A percentile compares a stretch with the other conserved stretches of the same genome.
These are phyloP conservation scores for Glaucopsyche alexis DNA, from an alignment of 2,888 invertebrate genomes.

Conservation along the genomic window DNA sequence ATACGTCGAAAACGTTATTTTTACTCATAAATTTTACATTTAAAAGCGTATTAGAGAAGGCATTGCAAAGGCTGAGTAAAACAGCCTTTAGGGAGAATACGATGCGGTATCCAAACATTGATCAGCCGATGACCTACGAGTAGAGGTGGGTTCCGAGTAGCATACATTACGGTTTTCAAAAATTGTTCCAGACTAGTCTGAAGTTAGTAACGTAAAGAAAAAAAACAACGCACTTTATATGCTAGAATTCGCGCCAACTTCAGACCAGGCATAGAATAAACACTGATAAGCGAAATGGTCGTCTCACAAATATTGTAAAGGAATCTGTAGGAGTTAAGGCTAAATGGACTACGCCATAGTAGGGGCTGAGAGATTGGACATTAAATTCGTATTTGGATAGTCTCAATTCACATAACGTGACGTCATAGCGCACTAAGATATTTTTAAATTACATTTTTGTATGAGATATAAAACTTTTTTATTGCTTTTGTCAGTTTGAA, in stretches of 20 bases:
- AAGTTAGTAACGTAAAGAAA: neutral
- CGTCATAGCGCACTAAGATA: neutral
- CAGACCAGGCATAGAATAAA: neutral
- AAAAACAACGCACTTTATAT: neutral
- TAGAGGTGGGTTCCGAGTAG: conserved; percentile 23
- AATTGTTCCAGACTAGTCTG: neutral
- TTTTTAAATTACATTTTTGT: conserved; percentile 2
- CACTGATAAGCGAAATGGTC: neutral
- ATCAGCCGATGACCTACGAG: conserved; percentile 2
- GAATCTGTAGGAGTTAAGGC: conserved; percentile 4
- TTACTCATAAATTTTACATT: conserved; percentile 7
- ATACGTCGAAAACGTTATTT: neutral
- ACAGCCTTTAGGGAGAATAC: conserved; percentile 9
- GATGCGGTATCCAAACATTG: conserved; percentile 1
- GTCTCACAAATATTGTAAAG: conserved; percentile 3
- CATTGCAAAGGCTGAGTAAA: conserved; percentile 11
- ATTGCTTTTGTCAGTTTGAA: conserved; percentile 6
- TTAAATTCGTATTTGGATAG: conserved; percentile 26
- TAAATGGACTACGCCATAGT: conserved; percentile 21
- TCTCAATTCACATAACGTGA: conserved; percentile 21
- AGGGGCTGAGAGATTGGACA: conserved; percentile 14
- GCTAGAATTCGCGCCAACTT: neutral
- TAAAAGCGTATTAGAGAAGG: conserved; percentile 18
- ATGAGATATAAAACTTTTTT: neutral
- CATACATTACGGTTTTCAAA: conserved; percentile 14